Percentiles rank a stretch among this genome's conserved stretches.
phyloP scores from a whole-genome alignment of 2,113 vertebrate genomes.

The Labeo rohita region DNA sequence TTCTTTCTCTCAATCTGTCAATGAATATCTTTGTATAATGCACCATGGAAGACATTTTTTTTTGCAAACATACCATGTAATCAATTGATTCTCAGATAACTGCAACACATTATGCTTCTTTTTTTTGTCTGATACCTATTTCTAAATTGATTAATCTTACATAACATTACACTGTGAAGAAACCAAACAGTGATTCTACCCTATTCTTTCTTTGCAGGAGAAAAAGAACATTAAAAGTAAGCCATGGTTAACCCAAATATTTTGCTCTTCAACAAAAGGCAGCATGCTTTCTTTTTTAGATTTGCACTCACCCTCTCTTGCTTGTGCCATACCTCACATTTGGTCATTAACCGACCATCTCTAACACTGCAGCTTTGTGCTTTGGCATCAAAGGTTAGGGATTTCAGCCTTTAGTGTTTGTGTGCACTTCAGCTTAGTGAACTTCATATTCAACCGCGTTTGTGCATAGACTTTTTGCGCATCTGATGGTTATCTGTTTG shows the following conservation, averaged over 20 bases:
- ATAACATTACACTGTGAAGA: conserved; percentile 51
- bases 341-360: conserved; percentile 67
- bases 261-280: conserved; percentile 66
- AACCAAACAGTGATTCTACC: conserved; percentile 76
- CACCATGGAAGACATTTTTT: background rate
- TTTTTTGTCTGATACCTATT: background rate
- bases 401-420: conserved; percentile 8
- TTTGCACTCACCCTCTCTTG: conserved; percentile 73
- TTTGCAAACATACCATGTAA: conserved; percentile 3
- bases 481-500: conserved; percentile 23
- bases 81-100: background rate
- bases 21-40: background rate
- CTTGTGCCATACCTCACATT: conserved; percentile 71
- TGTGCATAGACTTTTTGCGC: conserved; percentile 19
- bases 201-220: conserved; percentile 83
- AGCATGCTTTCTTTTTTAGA: conserved; percentile 75
- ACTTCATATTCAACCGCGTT: conserved; percentile 9
- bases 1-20: background rate
- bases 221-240: conserved; percentile 88
- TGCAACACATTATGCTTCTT: background rate
- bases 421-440: conserved; percentile 47
- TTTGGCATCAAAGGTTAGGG: conserved; percentile 47
- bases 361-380: conserved; percentile 66
- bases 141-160: conserved; percentile 1
- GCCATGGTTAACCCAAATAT: conserved; percentile 72